Percentiles rank a stretch among this genome's conserved stretches.
These are phyloP conservation scores for Tetragnatha versicolor DNA, from an alignment of 1,140 invertebrate species.

Conservation along the genomic window DNA sequence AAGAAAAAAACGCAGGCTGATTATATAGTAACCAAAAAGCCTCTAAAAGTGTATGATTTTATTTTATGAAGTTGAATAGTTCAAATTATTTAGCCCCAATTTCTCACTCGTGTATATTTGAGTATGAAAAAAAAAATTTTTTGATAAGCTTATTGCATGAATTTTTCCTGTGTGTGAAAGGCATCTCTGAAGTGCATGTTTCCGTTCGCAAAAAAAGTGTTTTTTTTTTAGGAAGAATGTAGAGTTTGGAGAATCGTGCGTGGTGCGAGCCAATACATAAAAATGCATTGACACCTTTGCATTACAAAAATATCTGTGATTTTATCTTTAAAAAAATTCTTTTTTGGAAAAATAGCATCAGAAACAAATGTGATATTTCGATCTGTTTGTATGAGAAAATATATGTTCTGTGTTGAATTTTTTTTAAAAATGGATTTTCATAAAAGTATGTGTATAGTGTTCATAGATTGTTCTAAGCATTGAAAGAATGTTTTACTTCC, in stretches of 20 bases:
- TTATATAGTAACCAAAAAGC: neutral
- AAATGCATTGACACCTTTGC: conserved; percentile 46
- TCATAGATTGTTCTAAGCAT: conserved; percentile 55
- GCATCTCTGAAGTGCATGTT: too few species aligned
- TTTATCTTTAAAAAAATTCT: conserved; percentile 55
- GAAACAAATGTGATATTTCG: conserved; percentile 54
- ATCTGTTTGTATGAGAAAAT: conserved; percentile 56
- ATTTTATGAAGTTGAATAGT: too few species aligned
- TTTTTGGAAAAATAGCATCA: conserved; percentile 54
- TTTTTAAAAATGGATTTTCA: conserved; percentile 56
- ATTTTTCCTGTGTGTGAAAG: too few species aligned
- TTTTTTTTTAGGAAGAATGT: conserved; percentile 43
- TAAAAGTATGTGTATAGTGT: conserved; percentile 55
- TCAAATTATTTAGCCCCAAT: too few species aligned
- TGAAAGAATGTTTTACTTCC: conserved; percentile 55
- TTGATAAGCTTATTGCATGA: too few species aligned
- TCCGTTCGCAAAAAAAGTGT: too few species aligned
- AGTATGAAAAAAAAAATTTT: too few species aligned
- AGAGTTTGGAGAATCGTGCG: conserved; percentile 46
- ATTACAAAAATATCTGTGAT: conserved; percentile 55
- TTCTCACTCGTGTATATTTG: too few species aligned
- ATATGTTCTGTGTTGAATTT: conserved; percentile 55
- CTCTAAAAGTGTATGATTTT: neutral
- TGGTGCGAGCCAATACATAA: conserved; percentile 14
- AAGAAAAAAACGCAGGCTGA: neutral